Evolutionary conservation across 2,797 vertebrate genomes (phyloP), one percentile per base, ranked within the genome.

Genomic region (Chloroceryle inda): DNA sequence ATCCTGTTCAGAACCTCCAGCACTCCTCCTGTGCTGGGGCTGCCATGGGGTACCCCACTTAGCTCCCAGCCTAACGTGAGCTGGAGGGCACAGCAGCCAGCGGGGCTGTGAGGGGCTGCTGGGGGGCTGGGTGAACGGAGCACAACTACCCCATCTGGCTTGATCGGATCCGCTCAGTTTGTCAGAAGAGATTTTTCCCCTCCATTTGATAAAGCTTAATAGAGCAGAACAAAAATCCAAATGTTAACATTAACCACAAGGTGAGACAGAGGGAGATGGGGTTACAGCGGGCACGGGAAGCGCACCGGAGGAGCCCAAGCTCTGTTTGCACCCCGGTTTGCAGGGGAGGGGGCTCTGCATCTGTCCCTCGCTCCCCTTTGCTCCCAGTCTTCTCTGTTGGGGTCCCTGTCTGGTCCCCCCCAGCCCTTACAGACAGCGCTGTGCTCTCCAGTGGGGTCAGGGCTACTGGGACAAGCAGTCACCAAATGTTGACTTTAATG

Each of bases 111-210:
- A 5, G 82, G 19, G 62, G 79, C 74, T 67, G 81, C 66, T 1
- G 7, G 11, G 55, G 18, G 16, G 1, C 38, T 0, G 42, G 79
- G 3, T 49, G 40, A 11, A n/a, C 0, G 0, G 5, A 52, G 53
- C 19, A 0, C 58, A 5, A 1, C 7, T 26, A 9, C 72, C 88
- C 59, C 67, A 4, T 1, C 91, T 59, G 78, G 13, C 53, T 72
- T 5, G 13, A 3, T 20, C 38, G 0, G 0, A 4, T 31, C 62
- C 0, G 0, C 74, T 71, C 72, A 0, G 35, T 29, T 89, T 12
- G 73, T 68, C 82, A 11, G 6, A 52, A 45, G 0, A 13, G 92
- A 31, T 33, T 66, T 86, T 80, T 42, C 56, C 52, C n/a, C 47
- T 94, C 73, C 64, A 4, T 92, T 95, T 58, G 80, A 4, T 55